Percentiles rank a stretch among this genome's conserved stretches.
These are phyloP conservation scores for Molorchus minor DNA, from an alignment of 2,888 invertebrate species.

Conservation along the genomic window DNA sequence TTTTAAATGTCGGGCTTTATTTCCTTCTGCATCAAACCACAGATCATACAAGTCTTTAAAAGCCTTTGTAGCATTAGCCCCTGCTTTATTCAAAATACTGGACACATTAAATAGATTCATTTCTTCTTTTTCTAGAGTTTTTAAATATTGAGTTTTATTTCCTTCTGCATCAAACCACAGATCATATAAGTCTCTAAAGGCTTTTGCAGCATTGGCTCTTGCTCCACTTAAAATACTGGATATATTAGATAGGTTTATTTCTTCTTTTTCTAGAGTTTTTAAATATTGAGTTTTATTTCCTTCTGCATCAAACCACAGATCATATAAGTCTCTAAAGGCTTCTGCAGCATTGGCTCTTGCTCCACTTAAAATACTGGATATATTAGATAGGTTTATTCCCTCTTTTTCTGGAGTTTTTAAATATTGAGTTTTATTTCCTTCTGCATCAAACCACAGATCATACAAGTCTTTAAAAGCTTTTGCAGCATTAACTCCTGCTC, in stretches of 20 bases:
- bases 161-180: constrained; percentile 18
- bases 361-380: constrained; percentile 32
- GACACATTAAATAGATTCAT: constrained; percentile 7
- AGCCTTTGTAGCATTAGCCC: constrained; percentile 12
- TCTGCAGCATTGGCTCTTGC: constrained; percentile 15
- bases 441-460: too few species aligned
- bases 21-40: constrained; percentile 32
- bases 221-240: constrained; percentile 14
- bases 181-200: constrained; percentile 31
- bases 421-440: too few species aligned
- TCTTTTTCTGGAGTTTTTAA: too few species aligned
- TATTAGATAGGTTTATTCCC: constrained; percentile 12
- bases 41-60: constrained; percentile 15
- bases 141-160: constrained; percentile 24
- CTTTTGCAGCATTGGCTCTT: constrained; percentile 19
- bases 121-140: constrained; percentile 14
- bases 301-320: constrained; percentile 24
- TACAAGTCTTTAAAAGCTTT: too few species aligned
- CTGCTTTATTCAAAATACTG: constrained; percentile 12
- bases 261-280: constrained; percentile 15
- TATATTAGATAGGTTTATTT: constrained; percentile 12
- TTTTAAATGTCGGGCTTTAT: constrained; percentile 32
- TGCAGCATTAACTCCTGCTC: too few species aligned
- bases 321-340: constrained; percentile 19
- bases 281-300: constrained; percentile 31